These are phyloP conservation scores for Sceloporus undulatus DNA, from an alignment of 2,113 vertebrate species.

Conservation along the genomic window DNA sequence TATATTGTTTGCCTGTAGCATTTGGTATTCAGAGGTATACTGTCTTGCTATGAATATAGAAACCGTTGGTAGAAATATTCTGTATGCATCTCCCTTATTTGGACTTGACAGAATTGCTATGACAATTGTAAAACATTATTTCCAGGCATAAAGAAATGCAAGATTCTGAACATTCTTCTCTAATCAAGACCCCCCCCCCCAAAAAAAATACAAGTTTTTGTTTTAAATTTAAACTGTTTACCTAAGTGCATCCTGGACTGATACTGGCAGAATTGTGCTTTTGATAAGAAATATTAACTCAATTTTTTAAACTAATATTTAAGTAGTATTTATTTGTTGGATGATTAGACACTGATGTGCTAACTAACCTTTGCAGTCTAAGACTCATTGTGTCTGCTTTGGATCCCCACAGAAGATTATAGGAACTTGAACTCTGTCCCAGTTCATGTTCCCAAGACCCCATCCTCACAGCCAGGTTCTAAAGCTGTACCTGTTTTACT, in stretches of 20 bases:
- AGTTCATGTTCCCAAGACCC: too few species aligned
- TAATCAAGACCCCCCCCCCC: not conserved
- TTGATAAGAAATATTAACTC: too few species aligned
- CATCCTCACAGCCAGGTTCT: too few species aligned
- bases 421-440: too few species aligned
- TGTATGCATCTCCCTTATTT: not conserved
- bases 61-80: not conserved
- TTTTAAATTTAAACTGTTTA: not conserved
- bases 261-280: not conserved
- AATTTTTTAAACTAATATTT: too few species aligned
- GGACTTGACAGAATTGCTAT: not conserved
- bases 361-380: constrained; percentile 42
- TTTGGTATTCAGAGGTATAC: not conserved
- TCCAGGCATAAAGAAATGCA: not conserved
- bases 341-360: too few species aligned
- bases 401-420: constrained; percentile 29
- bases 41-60: not conserved
- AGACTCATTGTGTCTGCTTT: constrained; percentile 41
- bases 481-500: too few species aligned
- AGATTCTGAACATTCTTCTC: not conserved
- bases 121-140: not conserved
- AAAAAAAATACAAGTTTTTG: not conserved
- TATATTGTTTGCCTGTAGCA: not conserved
- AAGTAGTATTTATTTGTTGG: too few species aligned
- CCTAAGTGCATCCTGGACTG: not conserved